A percentile compares a stretch with the other conserved stretches of the same genome.
phyloP scores from a whole-genome alignment of 2,797 vertebrate genomes.

The Acipenser oxyrinchus region DNA sequence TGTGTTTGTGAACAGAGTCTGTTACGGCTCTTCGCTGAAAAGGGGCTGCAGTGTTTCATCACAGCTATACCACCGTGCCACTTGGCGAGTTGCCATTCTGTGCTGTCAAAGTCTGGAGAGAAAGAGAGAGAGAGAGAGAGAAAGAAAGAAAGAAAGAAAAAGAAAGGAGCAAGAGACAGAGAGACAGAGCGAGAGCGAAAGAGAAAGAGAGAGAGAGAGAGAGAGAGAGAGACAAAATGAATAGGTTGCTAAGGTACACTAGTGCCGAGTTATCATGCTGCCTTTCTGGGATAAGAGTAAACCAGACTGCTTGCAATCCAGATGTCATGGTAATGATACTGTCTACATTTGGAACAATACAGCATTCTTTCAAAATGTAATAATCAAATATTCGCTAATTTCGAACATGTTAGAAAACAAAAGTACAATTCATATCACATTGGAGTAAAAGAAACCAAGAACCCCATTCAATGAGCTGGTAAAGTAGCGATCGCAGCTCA shows the following conservation, averaged over 20 bases:
- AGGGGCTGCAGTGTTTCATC: constrained; percentile 35
- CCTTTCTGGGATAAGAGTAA: too few relatives aligned
- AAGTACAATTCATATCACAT: too few relatives aligned
- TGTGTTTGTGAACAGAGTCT: constrained; percentile 9
- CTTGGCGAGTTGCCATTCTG: constrained; percentile 81
- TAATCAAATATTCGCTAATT: too few relatives aligned
- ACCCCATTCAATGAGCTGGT: too few relatives aligned
- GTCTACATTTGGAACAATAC: too few relatives aligned
- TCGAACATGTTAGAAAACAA: too few relatives aligned
- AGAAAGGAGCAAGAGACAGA: constrained; percentile 8
- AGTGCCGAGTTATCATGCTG: too few relatives aligned
- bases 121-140: constrained; percentile 13
- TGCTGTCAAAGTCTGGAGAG: constrained; percentile 59
- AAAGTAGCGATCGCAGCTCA: too few relatives aligned
- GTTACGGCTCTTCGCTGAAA: background rate
- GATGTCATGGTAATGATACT: too few relatives aligned
- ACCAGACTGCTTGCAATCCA: too few relatives aligned
- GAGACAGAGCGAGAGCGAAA: background rate
- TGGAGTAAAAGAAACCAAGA: too few relatives aligned
- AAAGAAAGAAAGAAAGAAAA: constrained; percentile 16
- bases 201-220: background rate
- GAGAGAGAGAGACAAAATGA: background rate
- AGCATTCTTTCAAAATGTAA: too few relatives aligned
- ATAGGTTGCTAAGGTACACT: background rate
- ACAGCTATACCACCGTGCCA: constrained; percentile 79